These are phyloP conservation scores for Lampris megalopsis DNA, from an alignment of 2,113 vertebrate genomes.

Conservation along the genomic window DNA sequence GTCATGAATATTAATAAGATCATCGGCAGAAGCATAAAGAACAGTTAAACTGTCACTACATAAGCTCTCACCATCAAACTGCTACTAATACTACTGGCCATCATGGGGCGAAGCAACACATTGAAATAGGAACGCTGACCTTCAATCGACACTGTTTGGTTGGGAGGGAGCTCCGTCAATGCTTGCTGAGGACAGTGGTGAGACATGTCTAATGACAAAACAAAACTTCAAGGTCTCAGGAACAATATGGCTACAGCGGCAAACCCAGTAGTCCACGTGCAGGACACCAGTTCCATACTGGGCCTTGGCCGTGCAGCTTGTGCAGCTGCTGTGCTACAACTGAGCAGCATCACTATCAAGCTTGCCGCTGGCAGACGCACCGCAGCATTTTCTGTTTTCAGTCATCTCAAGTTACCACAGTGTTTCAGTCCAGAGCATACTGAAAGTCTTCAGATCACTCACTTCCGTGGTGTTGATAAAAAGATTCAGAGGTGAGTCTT, in stretches of 20 bases:
- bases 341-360: not conserved
- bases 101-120: not conserved
- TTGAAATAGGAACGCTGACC: not conserved
- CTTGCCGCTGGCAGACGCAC: not conserved
- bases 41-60: too few species aligned
- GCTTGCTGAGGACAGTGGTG: not conserved
- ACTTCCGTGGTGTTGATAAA: constrained; percentile 32
- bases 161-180: not conserved
- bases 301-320: not conserved
- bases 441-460: constrained; percentile 58
- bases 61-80: too few species aligned
- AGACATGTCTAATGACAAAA: constrained; percentile 3
- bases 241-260: not conserved
- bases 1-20: not conserved
- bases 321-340: constrained; percentile 3
- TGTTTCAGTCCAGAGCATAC: constrained; percentile 31
- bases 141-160: not conserved
- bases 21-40: not conserved
- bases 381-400: constrained; percentile 20
- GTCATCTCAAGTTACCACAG: constrained; percentile 48
- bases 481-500: not conserved
- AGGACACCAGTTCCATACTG: not conserved
- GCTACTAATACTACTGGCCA: too few species aligned
- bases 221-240: not conserved
- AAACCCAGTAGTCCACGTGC: not conserved